Conservation (phyloP, 2,113 vertebrate species). For the Hylia prasina region DNA sequence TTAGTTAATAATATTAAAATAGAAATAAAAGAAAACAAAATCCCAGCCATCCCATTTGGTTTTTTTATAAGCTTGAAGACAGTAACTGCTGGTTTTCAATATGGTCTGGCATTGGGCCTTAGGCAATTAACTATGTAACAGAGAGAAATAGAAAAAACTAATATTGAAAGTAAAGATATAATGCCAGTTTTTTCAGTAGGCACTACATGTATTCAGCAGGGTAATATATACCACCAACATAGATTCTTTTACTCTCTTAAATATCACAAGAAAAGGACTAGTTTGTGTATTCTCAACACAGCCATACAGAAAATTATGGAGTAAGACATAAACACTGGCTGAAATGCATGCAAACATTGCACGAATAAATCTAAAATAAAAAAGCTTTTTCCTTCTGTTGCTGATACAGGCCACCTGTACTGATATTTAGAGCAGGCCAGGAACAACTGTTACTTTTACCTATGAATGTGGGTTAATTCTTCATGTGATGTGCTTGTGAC, state of each 20-base stretch:
- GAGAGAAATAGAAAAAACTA: neutral
- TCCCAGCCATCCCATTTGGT: fast-evolving
- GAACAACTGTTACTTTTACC: neutral
- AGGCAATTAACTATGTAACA: neutral
- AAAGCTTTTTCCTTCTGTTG: neutral
- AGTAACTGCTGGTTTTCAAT: neutral
- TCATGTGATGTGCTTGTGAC: neutral
- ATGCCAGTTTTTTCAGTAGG: neutral
- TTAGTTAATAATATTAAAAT: neutral
- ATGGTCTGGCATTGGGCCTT: neutral
- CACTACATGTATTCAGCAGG: neutral
- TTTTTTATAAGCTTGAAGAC: neutral
- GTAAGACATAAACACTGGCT: neutral
- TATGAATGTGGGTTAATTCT: neutral
- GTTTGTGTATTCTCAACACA: neutral
- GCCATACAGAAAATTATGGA: neutral
- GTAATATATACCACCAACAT: neutral
- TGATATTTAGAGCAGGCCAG: neutral
- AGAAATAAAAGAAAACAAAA: neutral
- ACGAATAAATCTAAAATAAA: neutral
- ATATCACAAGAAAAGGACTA: neutral
- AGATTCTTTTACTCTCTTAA: neutral
- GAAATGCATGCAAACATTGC: neutral
- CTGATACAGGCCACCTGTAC: neutral
- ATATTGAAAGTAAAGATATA: neutral